Conservation (phyloP, 2,113 vertebrate genomes). For the Daphoenositta chrysoptera region DNA sequence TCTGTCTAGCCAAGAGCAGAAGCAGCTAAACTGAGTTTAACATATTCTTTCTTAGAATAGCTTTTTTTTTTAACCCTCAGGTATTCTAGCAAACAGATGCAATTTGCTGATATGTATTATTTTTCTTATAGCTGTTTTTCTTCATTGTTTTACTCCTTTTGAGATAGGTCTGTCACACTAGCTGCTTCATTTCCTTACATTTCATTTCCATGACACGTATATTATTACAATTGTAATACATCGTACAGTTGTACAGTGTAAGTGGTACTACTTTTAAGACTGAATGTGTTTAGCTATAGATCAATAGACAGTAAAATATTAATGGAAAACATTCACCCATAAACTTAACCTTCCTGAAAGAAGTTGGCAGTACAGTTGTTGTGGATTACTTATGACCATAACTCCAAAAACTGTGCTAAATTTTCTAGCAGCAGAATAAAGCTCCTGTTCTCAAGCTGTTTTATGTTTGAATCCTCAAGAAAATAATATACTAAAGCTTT, state of each 20-base stretch:
- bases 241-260: neutral
- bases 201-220: neutral
- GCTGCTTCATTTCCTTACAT: neutral
- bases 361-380: neutral
- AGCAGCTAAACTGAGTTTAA: neutral
- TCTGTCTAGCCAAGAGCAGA: neutral
- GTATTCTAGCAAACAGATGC: neutral
- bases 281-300: neutral
- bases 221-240: neutral
- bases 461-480: neutral
- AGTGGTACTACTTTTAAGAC: neutral
- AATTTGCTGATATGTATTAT: neutral
- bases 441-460: neutral
- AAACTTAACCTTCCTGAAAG: neutral
- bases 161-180: neutral
- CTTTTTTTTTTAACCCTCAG: neutral
- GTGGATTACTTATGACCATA: neutral
- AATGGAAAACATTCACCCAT: neutral
- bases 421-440: neutral
- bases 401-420: neutral
- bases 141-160: neutral
- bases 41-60: neutral
- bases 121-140: neutral
- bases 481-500: neutral
- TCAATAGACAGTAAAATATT: constrained; percentile 65